Percentiles rank a stretch among this genome's conserved stretches.
These are phyloP conservation scores for Fringilla coelebs DNA, from an alignment of 2,797 vertebrate species.

Conservation along the genomic window DNA sequence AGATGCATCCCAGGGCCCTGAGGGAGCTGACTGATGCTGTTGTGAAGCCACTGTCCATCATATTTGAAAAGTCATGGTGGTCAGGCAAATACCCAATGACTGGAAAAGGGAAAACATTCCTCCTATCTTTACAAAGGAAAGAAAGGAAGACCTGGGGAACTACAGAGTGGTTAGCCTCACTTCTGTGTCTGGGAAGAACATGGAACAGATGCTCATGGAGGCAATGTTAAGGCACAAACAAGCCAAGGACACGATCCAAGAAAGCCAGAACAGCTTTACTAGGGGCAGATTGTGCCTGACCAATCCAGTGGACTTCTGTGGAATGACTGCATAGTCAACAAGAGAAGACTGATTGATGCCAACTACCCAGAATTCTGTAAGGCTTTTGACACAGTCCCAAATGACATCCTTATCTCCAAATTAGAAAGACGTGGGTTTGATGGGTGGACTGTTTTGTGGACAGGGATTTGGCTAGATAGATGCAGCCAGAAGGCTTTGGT, in stretches of 20 bases:
- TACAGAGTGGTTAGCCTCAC: background rate
- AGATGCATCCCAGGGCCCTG: background rate
- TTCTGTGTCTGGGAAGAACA: background rate
- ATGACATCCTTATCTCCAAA: background rate
- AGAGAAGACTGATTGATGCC: background rate
- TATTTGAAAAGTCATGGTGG: background rate
- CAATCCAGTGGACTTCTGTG: background rate
- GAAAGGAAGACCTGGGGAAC: background rate
- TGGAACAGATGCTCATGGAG: background rate
- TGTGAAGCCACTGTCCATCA: background rate
- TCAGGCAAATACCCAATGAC: background rate
- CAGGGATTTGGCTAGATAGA: background rate
- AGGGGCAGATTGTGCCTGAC: background rate
- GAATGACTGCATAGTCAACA: background rate
- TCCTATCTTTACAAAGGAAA: background rate
- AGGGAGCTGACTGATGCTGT: background rate
- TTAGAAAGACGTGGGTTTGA: background rate
- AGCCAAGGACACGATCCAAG: background rate
- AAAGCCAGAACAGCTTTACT: background rate
- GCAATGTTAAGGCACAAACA: background rate
- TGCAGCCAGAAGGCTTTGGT: background rate
- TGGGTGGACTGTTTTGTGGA: background rate
- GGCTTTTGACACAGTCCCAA: background rate
- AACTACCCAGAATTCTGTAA: background rate
- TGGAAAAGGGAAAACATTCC: accelerated